Evolutionary conservation across 1,140 invertebrate species (phyloP), one percentile per base, ranked within the genome.

Genomic region (Camponotus floridanus): DNA sequence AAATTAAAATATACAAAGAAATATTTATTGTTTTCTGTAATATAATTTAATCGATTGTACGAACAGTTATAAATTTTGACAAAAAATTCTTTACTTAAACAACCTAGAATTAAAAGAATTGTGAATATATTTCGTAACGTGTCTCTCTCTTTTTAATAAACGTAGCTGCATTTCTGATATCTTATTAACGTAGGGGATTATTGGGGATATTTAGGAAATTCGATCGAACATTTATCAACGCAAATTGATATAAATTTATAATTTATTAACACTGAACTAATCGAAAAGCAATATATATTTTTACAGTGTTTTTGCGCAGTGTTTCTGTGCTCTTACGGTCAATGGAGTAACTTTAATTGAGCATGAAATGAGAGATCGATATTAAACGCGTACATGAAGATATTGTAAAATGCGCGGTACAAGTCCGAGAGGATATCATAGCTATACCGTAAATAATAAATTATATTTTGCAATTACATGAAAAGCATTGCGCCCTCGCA

Each of bases 391-490:
- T 42, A 45, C 48, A 26, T 1, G 36, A n/a, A 55, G 62, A 13
- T 45, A 39, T 48, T 39, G 51, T 45, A 61, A 73, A 36, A 57
- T 18, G n/a, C n/a, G 79, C 26, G 39, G 0, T 33, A 13, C 33
- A 48, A 39, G 33, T 21, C 11, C 31, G 26, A 26, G 33, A 68
- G 13, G 26, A 3, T 68, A 68, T 8, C 21, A 3, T 4, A 15
- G 21, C 31, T 55, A 9, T 36, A 39, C 33, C 3, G 57, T 42
- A 62, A 83, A 83, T 83, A 61, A 83, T 83, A 61, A 83, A 83
- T 83, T 73, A 71, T 51, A 15, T 36, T 21, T 71, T n/a, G 55
- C 68, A 83, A 74, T 83, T 83, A 74, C 42, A 67, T 68, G 73
- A 83, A 83, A 42, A 26, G 39, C 13, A 6, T 73, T n/a, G 51